phyloP scores from a whole-genome alignment of 2,888 invertebrate species.

The Sinopyrophorus schimmeli region DNA sequence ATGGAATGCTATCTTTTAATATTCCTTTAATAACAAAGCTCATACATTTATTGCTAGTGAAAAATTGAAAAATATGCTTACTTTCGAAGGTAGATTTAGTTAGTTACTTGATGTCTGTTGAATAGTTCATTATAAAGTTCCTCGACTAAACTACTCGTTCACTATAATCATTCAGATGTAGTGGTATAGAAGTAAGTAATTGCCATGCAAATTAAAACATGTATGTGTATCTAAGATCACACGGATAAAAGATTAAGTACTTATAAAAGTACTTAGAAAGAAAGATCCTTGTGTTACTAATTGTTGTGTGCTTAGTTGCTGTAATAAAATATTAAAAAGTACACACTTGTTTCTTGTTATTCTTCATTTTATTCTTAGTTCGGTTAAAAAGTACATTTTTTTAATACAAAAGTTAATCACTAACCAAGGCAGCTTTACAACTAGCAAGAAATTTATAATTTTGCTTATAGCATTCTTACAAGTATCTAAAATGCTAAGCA shows the following conservation, averaged over 20 bases:
- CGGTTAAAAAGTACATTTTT: no score
- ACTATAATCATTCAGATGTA: slow-evolving; percentile 37
- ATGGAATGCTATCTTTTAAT: no score
- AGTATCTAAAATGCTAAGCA: no score
- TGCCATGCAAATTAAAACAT: slow-evolving; percentile 50
- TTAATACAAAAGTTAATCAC: no score
- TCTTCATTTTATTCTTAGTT: no score
- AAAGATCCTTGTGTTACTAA: slow-evolving; percentile 32
- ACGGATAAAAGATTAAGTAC: slow-evolving; percentile 38
- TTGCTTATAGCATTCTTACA: no score
- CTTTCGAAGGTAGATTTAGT: no score
- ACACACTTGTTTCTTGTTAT: no score
- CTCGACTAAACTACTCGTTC: slow-evolving; percentile 21
- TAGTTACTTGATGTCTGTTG: no score
- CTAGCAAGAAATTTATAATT: no score
- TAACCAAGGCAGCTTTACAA: no score
- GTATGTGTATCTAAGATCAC: slow-evolving; percentile 47
- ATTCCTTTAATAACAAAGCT: neutral
- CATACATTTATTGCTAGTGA: neutral
- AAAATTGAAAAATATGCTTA: neutral
- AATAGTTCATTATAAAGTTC: slow-evolving; percentile 6
- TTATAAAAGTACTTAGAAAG: slow-evolving; percentile 41
- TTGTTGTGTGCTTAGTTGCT: slow-evolving; percentile 41
- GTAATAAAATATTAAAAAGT: slow-evolving; percentile 32
- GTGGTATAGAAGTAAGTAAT: slow-evolving; percentile 53